These are phyloP conservation scores for Macaria liturata DNA, from an alignment of 2,888 invertebrate species.

Conservation along the genomic window DNA sequence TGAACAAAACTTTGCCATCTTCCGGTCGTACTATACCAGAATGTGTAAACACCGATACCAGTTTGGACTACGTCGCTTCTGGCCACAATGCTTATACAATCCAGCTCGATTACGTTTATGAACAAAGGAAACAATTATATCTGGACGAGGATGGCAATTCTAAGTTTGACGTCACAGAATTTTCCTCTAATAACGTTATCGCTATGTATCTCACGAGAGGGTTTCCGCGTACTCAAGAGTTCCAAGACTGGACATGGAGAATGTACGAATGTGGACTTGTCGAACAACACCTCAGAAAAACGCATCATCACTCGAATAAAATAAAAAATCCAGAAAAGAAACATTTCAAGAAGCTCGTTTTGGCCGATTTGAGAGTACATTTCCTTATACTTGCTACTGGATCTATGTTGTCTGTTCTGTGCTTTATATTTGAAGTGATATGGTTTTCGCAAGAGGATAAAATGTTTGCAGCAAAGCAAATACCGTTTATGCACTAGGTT, in stretches of 20 bases:
- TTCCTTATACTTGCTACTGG: constrained; percentile 48
- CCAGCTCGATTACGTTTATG: constrained; percentile 47
- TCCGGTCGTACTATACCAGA: constrained; percentile 34
- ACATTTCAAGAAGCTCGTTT: constrained; percentile 35
- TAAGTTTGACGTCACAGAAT: constrained; percentile 45
- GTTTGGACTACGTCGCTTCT: constrained; percentile 47
- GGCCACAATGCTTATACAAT: constrained; percentile 46
- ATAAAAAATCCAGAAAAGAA: constrained; percentile 11
- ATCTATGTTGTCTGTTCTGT: constrained; percentile 41
- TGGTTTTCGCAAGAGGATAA: constrained; percentile 20
- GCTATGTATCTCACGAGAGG: constrained; percentile 52
- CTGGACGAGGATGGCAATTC: constrained; percentile 44
- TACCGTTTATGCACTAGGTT: too few relatives aligned
- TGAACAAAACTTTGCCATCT: constrained; percentile 48
- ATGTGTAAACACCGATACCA: constrained; percentile 41
- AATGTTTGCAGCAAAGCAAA: too few relatives aligned
- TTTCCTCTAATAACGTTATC: constrained; percentile 41
- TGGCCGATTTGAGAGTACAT: constrained; percentile 50
- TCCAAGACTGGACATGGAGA: constrained; percentile 45
- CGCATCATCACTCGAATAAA: constrained; percentile 33
- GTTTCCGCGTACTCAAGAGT: constrained; percentile 45
- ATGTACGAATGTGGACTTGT: constrained; percentile 57
- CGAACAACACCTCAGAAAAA: constrained; percentile 39
- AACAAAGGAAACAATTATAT: constrained; percentile 46
- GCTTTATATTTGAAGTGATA: constrained; percentile 49